Conservation (phyloP, 1,140 invertebrate genomes). For the Trachymyrmex cornetzi region DNA sequence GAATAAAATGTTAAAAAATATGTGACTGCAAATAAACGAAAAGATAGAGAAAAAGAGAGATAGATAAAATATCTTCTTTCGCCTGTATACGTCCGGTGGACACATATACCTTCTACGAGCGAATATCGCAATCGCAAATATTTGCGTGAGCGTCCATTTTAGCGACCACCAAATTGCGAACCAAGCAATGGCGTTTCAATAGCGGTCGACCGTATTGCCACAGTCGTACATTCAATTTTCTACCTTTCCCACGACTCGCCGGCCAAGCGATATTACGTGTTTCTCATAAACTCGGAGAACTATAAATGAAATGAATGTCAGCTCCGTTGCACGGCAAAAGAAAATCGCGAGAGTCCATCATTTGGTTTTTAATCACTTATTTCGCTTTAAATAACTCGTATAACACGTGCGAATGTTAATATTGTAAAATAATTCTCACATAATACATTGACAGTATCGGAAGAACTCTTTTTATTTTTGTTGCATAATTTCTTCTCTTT, state of each 20-base stretch:
- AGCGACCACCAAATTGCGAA: slow-evolving; percentile 14
- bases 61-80: background rate
- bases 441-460: background rate
- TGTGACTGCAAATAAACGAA: background rate
- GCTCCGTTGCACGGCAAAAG: background rate
- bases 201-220: slow-evolving; percentile 19
- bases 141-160: slow-evolving; percentile 52
- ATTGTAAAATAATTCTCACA: background rate
- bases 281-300: slow-evolving; percentile 48
- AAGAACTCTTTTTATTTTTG: background rate
- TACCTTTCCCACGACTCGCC: slow-evolving; percentile 20
- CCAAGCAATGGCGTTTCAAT: slow-evolving; percentile 36
- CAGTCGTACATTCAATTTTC: slow-evolving; percentile 65
- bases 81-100: background rate
- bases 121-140: slow-evolving; percentile 55
- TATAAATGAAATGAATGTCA: slow-evolving; percentile 55
- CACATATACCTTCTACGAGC: background rate
- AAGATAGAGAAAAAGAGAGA: background rate
- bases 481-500: too few species aligned
- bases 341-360: background rate
- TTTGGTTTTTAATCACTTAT: slow-evolving; percentile 1
- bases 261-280: slow-evolving; percentile 26
- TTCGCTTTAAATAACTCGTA: background rate
- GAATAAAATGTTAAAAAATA: slow-evolving; percentile 43
- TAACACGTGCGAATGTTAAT: background rate